Percentiles rank a stretch among this genome's conserved stretches.
phyloP scores from a whole-genome alignment of 2,888 invertebrate species.

The Drosophila borborema region DNA sequence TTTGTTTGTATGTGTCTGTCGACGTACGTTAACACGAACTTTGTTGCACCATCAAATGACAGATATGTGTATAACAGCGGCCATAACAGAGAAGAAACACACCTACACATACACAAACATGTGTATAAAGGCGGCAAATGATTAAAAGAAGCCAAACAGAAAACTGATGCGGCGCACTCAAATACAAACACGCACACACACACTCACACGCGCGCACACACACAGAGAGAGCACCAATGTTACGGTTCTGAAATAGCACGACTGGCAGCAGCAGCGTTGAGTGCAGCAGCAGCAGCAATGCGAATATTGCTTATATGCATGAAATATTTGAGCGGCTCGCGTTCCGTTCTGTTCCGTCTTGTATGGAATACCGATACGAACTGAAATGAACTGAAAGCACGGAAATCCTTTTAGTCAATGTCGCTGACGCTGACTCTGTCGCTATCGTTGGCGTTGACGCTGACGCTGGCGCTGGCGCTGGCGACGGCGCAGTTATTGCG shows the following conservation, averaged over 20 bases:
- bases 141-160: constrained; percentile 64
- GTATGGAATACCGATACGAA: constrained; percentile 71
- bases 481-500: constrained; percentile 38
- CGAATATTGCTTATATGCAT: constrained; percentile 42
- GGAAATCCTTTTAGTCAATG: constrained; percentile 63
- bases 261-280: constrained; percentile 2
- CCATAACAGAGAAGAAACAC: constrained; percentile 27
- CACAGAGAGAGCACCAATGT: constrained; percentile 32
- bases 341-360: constrained; percentile 49
- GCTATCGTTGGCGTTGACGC: constrained; percentile 10
- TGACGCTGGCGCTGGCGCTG: neutral
- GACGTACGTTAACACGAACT: constrained; percentile 29
- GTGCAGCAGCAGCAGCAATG: constrained; percentile 37
- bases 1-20: neutral
- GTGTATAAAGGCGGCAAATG: constrained; percentile 42
- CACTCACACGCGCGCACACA: neutral
- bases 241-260: constrained; percentile 58
- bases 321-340: constrained; percentile 10
- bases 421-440: constrained; percentile 19
- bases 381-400: constrained; percentile 60
- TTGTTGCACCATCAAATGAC: constrained; percentile 30
- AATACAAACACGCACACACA: constrained; percentile 16
- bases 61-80: constrained; percentile 31
- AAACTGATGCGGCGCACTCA: constrained; percentile 30
- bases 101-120: neutral